Base-by-base conservation (phyloP, 2,888 invertebrate species). In the Lasioglossum vierecki region DNA sequence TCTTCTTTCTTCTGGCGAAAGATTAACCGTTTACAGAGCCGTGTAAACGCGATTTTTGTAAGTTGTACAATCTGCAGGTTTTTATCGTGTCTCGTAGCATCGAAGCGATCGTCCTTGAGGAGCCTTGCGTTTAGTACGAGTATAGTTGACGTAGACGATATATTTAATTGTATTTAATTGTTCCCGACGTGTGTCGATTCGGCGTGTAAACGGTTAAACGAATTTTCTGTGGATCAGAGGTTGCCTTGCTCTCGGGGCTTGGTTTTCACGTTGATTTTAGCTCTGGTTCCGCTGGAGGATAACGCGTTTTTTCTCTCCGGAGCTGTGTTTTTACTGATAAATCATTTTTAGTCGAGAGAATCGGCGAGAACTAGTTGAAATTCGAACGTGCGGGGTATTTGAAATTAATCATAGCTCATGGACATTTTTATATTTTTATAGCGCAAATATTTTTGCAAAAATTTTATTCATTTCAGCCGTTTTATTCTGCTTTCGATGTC, bases 111-210 rank as follows among this genome's bases (percentile, higher is more conserved):
- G 41, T 39, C n/a, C n/a, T 22, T 8, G 49, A 53, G 53, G 53
- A 53, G 2, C 22, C 8, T 53, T 53, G 53, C 53, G 53, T 79
- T 30, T 53, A 72, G 49, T 30, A 72, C 35, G 22, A 18, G 30
- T 18, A 84, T 84, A 83, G 78, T 84, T 83, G 72, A 63, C 46
- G 39, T 80, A 85, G 79, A 68, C 53, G 66, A 80, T 46, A 41
- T 84, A 85, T 85, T 85, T 83, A 84, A 78, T 44, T 49, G n/a
- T 73, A 73, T 85, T 85, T 85, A 80, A 85, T 46, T 57, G 49
- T 80, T 76, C 66, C 44, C 39, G 57, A 70, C 35, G 82, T 39
- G 60, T 68, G 53, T 41, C 26, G 71, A 44, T 41, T 53, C 72
- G 72, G 75, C 73, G 76, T 79, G 86, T 86, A 86, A 86, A 86